A percentile compares a stretch with the other conserved stretches of the same genome.
Conservation (phyloP, 2,797 vertebrate species). For the Cichlasoma orientale region DNA sequence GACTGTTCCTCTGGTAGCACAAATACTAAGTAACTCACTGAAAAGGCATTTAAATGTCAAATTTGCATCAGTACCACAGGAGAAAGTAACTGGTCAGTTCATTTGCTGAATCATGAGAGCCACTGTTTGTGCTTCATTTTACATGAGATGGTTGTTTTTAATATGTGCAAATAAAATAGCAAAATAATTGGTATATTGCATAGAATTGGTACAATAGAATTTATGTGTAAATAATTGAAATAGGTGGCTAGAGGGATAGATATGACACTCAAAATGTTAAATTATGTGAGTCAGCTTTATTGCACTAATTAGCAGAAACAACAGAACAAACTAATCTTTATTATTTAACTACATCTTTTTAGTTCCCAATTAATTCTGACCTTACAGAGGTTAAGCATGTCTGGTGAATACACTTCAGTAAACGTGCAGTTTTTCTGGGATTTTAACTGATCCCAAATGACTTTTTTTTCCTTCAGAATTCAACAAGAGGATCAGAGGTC, state of each 20-base stretch:
- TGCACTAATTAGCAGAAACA: slow-evolving; percentile 34
- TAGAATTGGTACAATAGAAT: neutral
- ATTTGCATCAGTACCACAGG: slow-evolving; percentile 37
- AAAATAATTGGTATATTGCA: neutral
- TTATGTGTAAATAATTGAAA: neutral
- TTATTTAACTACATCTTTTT: slow-evolving; percentile 50
- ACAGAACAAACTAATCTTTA: slow-evolving; percentile 50
- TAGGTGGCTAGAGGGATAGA: neutral
- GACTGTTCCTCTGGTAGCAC: slow-evolving; percentile 27
- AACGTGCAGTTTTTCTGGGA: slow-evolving; percentile 12
- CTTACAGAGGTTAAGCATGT: slow-evolving; percentile 52
- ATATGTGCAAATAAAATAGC: neutral
- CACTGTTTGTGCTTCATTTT: slow-evolving; percentile 2
- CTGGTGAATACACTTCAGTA: slow-evolving; percentile 25
- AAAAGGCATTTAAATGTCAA: slow-evolving; percentile 58
- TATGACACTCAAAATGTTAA: neutral
- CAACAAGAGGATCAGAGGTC: slow-evolving; percentile 31
- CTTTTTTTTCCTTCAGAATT: neutral
- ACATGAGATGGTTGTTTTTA: neutral
- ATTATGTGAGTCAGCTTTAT: neutral
- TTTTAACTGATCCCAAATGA: slow-evolving; percentile 20
- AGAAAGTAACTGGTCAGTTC: slow-evolving; percentile 4
- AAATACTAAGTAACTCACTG: slow-evolving; percentile 31
- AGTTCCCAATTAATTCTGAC: slow-evolving; percentile 53
- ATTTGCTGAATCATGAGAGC: slow-evolving; percentile 16